Percentiles rank a stretch among this genome's conserved stretches.
Evolutionary conservation across 2,113 vertebrate species (phyloP).

Genomic region (Dipodomys merriami): DNA sequence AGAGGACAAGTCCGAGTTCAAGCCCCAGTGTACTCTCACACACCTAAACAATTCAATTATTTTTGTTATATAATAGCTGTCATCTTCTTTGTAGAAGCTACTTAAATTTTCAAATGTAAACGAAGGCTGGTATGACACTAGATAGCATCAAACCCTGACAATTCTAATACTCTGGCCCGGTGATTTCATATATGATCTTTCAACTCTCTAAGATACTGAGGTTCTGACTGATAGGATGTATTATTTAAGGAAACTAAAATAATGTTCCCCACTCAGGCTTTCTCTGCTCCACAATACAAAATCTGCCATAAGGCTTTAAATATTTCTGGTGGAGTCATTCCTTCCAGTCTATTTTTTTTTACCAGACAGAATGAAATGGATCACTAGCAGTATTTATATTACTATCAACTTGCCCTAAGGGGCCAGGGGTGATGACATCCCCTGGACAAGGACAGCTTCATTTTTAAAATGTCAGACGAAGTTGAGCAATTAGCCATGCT

Average conservation of each 20-base stretch:
- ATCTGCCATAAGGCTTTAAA: not conserved
- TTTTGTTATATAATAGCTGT: not conserved
- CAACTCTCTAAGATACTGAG: not conserved
- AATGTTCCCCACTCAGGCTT: not conserved
- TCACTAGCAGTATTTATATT: not conserved
- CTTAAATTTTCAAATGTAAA: slow-evolving; percentile 17
- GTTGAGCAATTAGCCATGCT: not conserved
- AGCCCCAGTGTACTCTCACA: no score
- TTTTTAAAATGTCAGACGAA: not conserved
- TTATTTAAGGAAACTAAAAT: not conserved
- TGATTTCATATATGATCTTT: not conserved
- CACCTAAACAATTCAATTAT: no score
- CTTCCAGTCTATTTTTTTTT: not conserved
- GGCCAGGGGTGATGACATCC: not conserved
- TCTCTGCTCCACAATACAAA: not conserved
- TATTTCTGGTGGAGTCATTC: not conserved
- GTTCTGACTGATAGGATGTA: not conserved
- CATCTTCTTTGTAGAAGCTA: slow-evolving; percentile 9
- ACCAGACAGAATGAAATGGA: not conserved
- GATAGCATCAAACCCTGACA: not conserved
- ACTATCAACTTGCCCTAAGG: not conserved
- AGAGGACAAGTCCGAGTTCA: no score
- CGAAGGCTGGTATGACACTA: not conserved
- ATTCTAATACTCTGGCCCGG: not conserved
- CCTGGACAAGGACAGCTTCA: not conserved